These are phyloP conservation scores for Paguma larvata DNA, from an alignment of 2,797 vertebrate genomes.

Conservation along the genomic window DNA sequence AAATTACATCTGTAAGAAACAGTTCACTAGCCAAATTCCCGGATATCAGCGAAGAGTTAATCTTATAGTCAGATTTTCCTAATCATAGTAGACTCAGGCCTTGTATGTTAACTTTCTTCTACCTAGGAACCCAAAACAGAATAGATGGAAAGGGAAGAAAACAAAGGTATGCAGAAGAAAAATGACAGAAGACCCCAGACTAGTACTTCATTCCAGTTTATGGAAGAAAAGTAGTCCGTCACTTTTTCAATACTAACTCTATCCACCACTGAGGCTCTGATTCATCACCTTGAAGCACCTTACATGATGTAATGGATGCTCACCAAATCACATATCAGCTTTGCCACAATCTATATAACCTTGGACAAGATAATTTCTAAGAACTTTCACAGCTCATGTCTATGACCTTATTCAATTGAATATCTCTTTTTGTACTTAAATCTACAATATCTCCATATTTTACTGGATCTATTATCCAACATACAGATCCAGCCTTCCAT, in stretches of 20 bases:
- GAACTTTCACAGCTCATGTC: not conserved
- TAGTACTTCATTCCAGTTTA: conserved; percentile 18
- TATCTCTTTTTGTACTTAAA: not conserved
- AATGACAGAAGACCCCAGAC: not conserved
- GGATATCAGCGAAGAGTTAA: not conserved
- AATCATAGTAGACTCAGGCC: not conserved
- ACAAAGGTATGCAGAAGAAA: not conserved
- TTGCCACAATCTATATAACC: not conserved
- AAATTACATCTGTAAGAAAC: not conserved
- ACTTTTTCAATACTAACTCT: not conserved
- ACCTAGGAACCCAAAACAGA: not conserved
- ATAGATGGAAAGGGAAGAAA: not conserved
- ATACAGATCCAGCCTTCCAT: not conserved
- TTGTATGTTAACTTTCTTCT: conserved; percentile 20
- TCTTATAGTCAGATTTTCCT: not conserved
- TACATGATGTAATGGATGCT: not conserved
- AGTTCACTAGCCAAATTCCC: not conserved
- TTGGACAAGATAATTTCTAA: not conserved
- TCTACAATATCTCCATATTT: not conserved
- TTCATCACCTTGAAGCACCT: not conserved
- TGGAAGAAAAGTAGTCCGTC: not conserved
- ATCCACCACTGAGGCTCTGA: not conserved
- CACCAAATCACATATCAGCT: not conserved
- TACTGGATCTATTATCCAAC: not conserved
- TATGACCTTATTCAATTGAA: not conserved